phyloP scores from a whole-genome alignment of 2,888 invertebrate species.

The Eretmocerus hayati region DNA sequence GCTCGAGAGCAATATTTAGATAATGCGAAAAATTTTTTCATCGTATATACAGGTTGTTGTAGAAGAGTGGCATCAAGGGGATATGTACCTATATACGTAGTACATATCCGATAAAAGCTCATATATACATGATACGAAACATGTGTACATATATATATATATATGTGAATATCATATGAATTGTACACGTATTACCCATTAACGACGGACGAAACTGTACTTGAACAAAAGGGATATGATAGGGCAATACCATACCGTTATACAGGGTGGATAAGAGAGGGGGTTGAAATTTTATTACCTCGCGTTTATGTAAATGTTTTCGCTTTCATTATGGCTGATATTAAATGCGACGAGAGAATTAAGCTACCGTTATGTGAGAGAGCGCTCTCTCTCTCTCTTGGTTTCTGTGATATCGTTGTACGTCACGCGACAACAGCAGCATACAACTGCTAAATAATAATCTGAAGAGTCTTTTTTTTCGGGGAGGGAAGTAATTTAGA shows the following conservation, averaged over 20 bases:
- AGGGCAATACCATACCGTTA: too few species aligned
- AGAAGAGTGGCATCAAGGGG: too few species aligned
- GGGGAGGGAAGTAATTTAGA: too few species aligned
- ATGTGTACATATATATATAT: neutral
- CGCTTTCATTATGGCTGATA: slow-evolving; percentile 6
- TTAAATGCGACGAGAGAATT: slow-evolving; percentile 1
- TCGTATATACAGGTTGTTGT: neutral
- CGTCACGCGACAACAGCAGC: neutral
- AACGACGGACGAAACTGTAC: too few species aligned
- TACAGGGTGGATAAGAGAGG: neutral
- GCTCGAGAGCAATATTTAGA: neutral
- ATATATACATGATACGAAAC: too few species aligned
- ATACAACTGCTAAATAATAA: neutral
- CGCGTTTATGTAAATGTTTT: slow-evolving; percentile 7
- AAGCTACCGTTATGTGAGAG: neutral
- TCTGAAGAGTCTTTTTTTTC: too few species aligned
- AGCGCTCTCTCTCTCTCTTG: too few species aligned
- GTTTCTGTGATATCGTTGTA: neutral
- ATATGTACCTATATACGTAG: too few species aligned
- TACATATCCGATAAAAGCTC: too few species aligned
- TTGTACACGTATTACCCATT: too few species aligned
- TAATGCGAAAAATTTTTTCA: neutral
- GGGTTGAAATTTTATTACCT: neutral
- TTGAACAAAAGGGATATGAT: too few species aligned
- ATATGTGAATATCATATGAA: neutral